Base-by-base conservation (phyloP, 1,140 invertebrate species). In the Cylas formicarius region DNA sequence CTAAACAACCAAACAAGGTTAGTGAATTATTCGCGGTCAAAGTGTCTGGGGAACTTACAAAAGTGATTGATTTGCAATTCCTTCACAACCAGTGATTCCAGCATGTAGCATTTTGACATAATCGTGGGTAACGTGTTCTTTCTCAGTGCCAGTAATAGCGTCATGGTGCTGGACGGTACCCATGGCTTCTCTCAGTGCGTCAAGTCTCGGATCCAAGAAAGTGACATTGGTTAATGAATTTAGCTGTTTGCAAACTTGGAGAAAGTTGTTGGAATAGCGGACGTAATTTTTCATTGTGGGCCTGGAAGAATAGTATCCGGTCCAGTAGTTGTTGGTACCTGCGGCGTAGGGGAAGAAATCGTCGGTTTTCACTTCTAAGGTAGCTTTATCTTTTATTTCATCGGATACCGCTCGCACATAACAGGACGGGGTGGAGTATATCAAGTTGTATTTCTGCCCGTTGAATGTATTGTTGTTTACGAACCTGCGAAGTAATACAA, bases 261-360 rank as follows among this genome's bases (percentile, higher is more conserved):
- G 62, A 39, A 83, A 75, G 50, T 77, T 76, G 51, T 83, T 83
- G 2, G 74, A 73, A 52, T 70, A 62, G 29, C 80, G 68, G 10
- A 75, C 73, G 11, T 74, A 67, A 38, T 75, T 73, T 59, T 87
- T 87, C 0, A 81, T 63, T 39, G 76, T 73, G 1, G 83, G 75
- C 48, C 81, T 61, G 0, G 84, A 88, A 1, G 81, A 84, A 59
- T 81, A 91, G 61, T 85, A 91, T 0, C 88, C 88, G 1, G 84
- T 86, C 88, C 86, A 91, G 59, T 82, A 90, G 0, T 75, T 73
- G 55, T 85, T 75, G 2, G 68, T 60, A 36, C 76, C 72, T 50
- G 74, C 75, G 2, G 80, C 82, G 60, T 89, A 90, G 0, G 87
- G 86, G 26, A 90, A 77, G 28, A 75, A 75, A 55, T 90, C 86